Evolutionary conservation across 2,797 vertebrate genomes (phyloP), one percentile per base, ranked within the genome.

Genomic region (Capromys pilorides): DNA sequence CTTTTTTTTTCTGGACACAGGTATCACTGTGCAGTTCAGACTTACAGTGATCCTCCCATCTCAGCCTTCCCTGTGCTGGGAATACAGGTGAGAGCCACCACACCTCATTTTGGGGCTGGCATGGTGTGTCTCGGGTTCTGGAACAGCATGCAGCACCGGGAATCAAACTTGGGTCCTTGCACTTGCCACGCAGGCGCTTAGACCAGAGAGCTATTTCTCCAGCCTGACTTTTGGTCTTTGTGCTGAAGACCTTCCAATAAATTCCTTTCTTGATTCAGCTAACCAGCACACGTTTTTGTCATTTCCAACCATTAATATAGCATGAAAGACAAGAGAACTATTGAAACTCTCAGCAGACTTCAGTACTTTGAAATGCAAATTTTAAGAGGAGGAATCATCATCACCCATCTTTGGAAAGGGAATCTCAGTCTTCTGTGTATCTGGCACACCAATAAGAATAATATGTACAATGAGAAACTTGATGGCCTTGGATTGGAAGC

Each of bases 401-500:
- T 79, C 80, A 57, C 31, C 79, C 90, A 86, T 64, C 85, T 26
- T n/a, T 7, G 33, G 78, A 88, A 64, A 66, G 79, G 64, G 45
- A 85, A 85, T 77, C 79, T 90, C 14, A 36, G 57, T 83, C 71
- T 92, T 51, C 75, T 33, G 49, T 3, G 22, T 0, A 54, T n/a
- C 90, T 95, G 90, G 96, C 91, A 73, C 1, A 0, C 79, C 85
- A 73, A 80, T 94, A 96, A 97, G 87, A 97, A 96, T 67, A 96
- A 95, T 78, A 95, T 36, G 59, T 45, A n/a, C 28, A 31, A 54
- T 4, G 39, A 88, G 73, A 88, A 90, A 91, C 80, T 78, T 59
- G 93, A 94, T 64, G 91, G 93, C 78, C 94, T 92, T 36, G 57
- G 90, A 93, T 83, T 96, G 92, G 96, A 95, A 94, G 93, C 57